Evolutionary conservation across 1,140 invertebrate genomes (phyloP).

Genomic region (Magallana gigas): DNA sequence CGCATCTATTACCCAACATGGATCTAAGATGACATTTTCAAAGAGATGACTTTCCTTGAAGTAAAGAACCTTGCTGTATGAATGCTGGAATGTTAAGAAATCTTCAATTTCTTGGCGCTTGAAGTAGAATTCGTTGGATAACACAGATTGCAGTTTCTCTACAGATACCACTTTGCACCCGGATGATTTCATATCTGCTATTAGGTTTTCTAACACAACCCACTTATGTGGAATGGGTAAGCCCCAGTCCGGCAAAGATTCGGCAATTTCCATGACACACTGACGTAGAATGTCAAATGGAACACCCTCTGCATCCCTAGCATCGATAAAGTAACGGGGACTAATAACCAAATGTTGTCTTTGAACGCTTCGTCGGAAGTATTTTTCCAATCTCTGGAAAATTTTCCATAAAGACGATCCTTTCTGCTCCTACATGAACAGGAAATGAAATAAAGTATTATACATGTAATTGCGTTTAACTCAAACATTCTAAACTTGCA

Average conservation of each 20-base stretch:
- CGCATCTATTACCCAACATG: conserved; percentile 33
- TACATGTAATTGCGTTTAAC: too few relatives aligned
- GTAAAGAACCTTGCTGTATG: conserved; percentile 13
- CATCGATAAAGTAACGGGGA: not conserved
- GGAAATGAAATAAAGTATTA: too few relatives aligned
- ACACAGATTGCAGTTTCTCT: not conserved
- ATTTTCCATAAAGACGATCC: conserved; percentile 3
- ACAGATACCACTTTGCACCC: conserved; percentile 12
- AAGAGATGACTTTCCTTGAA: not conserved
- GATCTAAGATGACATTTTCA: conserved; percentile 11
- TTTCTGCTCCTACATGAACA: not conserved
- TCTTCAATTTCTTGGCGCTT: conserved; percentile 1
- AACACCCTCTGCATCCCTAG: conserved; percentile 21
- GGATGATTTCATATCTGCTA: conserved; percentile 20
- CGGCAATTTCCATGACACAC: conserved; percentile 13
- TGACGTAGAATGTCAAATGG: conserved; percentile 27
- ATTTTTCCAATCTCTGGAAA: conserved; percentile 16
- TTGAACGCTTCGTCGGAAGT: conserved; percentile 5
- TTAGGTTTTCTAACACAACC: conserved; percentile 12
- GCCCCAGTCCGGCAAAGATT: conserved; percentile 31
- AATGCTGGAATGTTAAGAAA: conserved; percentile 20
- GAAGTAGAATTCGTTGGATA: not conserved
- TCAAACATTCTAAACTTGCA: too few relatives aligned
- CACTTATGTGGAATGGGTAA: conserved; percentile 3
- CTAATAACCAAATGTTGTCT: conserved; percentile 24